These are phyloP conservation scores for Drosophila anomalipes DNA, from an alignment of 2,888 invertebrate genomes.

Conservation along the genomic window DNA sequence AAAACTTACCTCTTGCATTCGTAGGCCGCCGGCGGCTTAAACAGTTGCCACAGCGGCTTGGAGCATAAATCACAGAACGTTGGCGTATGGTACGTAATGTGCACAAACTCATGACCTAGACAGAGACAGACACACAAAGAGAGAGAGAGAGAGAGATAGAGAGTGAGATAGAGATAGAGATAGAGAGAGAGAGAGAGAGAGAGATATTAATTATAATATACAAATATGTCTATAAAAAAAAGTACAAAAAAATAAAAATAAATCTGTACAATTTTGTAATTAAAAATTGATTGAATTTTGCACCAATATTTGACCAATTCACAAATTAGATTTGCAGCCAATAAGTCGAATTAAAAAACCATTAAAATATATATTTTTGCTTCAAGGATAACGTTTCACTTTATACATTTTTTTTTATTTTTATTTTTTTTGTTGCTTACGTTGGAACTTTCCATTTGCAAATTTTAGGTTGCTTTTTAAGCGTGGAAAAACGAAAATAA, in stretches of 20 bases:
- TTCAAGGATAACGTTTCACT: not conserved
- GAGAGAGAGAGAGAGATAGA: not conserved
- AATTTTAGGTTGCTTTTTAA: constrained; percentile 9
- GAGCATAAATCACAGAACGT: constrained; percentile 99
- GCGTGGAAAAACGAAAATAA: constrained; percentile 13
- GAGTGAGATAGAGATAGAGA: constrained; percentile 5
- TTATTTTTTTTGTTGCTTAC: constrained; percentile 10
- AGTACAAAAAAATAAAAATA: not conserved
- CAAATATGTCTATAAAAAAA: not conserved
- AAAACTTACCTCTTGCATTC: constrained; percentile 93
- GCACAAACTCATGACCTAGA: constrained; percentile 96
- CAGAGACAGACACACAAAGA: not conserved
- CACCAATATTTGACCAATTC: not conserved
- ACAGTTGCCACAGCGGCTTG: constrained; percentile 98
- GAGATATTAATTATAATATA: not conserved
- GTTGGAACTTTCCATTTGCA: constrained; percentile 13
- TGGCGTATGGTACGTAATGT: constrained; percentile 99
- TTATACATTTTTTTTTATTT: not conserved
- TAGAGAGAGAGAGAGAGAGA: not conserved
- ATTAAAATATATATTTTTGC: not conserved
- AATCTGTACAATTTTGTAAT: constrained; percentile 1
- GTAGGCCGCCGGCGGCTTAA: constrained; percentile 98
- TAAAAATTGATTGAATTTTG: not conserved
- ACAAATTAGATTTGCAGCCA: constrained; percentile 1
- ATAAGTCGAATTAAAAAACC: constrained; percentile 1